Percentiles rank a stretch among this genome's conserved stretches.
Evolutionary conservation across 2,888 invertebrate species (phyloP).

Genomic region (Hylaea fasciaria): DNA sequence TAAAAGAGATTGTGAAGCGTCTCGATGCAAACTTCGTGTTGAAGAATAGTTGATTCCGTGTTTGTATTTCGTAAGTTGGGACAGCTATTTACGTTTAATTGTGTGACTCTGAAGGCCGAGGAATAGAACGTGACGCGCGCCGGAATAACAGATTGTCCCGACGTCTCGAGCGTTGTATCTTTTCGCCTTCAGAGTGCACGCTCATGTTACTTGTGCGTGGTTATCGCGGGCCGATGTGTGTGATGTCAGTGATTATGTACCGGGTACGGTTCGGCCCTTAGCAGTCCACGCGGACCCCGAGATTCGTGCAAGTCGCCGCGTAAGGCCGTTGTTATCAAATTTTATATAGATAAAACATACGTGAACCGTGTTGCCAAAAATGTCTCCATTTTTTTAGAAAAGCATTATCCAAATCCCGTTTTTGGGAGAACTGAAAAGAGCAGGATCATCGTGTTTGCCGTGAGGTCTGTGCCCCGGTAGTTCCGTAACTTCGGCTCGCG

Average conservation of each 20-base stretch:
- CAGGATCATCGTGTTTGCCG: conserved; percentile 9
- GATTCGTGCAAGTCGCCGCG: conserved; percentile 20
- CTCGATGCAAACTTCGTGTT: conserved; percentile 50
- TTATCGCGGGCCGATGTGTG: conserved; percentile 65
- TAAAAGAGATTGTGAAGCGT: conserved; percentile 43
- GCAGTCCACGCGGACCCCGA: conserved; percentile 16
- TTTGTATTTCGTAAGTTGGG: conserved; percentile 79
- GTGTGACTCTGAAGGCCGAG: conserved; percentile 40
- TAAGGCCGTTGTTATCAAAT: conserved; percentile 10
- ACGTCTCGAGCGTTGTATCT: conserved; percentile 38
- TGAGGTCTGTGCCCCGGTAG: conserved; percentile 3
- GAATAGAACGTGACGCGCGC: conserved; percentile 29
- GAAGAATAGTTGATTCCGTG: conserved; percentile 77
- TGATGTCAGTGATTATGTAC: conserved; percentile 35
- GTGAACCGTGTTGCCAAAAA: conserved; percentile 15
- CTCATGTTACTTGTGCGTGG: conserved; percentile 46
- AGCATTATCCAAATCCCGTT: background rate
- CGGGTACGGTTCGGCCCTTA: conserved; percentile 37
- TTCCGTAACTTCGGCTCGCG: conserved; percentile 10
- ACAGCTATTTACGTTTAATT: conserved; percentile 62
- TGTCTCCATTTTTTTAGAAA: conserved; percentile 6
- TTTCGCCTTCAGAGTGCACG: conserved; percentile 49
- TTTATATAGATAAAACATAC: background rate
- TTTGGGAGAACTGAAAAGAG: conserved; percentile 4
- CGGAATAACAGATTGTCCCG: conserved; percentile 5